Conservation (phyloP, 2,888 invertebrate species). For the Torymus texanus region DNA sequence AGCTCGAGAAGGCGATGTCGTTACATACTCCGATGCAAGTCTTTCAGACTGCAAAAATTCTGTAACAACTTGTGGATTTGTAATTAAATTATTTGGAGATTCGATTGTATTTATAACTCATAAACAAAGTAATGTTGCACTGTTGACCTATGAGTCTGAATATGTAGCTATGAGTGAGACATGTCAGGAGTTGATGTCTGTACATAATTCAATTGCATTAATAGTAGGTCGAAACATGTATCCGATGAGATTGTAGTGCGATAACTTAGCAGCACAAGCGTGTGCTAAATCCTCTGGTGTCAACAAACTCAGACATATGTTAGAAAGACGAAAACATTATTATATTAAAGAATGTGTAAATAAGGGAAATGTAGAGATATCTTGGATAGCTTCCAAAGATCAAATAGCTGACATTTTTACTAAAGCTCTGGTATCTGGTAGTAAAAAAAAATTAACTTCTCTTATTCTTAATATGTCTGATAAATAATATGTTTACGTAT, state of each 20-base stretch:
- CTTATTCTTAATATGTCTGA: too few species aligned
- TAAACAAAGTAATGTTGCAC: background rate
- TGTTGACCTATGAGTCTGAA: background rate
- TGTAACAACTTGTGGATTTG: constrained; percentile 5
- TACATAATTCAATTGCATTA: background rate
- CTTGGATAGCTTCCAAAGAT: background rate
- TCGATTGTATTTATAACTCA: too few species aligned
- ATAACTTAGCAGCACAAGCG: background rate
- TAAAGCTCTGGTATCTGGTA: background rate
- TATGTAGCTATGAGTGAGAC: constrained; percentile 6
- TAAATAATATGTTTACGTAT: too few species aligned
- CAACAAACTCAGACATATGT: background rate
- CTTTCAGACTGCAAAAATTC: constrained; percentile 11
- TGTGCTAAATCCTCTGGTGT: background rate
- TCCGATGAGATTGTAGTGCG: background rate
- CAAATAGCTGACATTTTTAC: constrained; percentile 4
- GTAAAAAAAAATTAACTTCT: background rate
- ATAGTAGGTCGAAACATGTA: background rate
- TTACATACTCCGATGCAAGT: constrained; percentile 9
- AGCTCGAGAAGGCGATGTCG: background rate
- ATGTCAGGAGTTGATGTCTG: background rate
- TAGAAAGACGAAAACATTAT: background rate
- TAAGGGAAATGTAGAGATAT: too few species aligned
- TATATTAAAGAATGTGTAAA: background rate
- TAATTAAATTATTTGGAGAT: constrained; percentile 1